Percentiles rank a stretch among this genome's conserved stretches.
phyloP scores from a whole-genome alignment of 35 echinoderm and acorn worm genomes.

The Apostichopus californicus region DNA sequence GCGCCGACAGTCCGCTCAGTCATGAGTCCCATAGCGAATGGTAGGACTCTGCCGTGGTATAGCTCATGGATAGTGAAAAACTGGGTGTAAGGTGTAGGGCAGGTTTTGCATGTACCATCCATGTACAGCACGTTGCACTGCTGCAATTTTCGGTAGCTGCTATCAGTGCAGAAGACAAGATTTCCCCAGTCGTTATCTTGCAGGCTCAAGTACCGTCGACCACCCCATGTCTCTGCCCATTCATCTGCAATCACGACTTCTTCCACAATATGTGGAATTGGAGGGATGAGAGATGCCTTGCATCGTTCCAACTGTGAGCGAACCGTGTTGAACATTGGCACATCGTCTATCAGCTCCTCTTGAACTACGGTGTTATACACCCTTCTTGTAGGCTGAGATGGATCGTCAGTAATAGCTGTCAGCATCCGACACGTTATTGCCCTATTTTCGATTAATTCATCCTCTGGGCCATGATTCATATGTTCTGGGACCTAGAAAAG shows the following conservation, averaged over 20 bases:
- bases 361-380: neutral
- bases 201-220: neutral
- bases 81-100: conserved; percentile 35
- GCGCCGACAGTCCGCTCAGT: neutral
- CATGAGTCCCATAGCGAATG: conserved; percentile 36
- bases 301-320: conserved; percentile 16
- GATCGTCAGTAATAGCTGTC: neutral
- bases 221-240: conserved; percentile 40
- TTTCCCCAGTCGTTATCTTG: conserved; percentile 47
- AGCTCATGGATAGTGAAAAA: conserved; percentile 22
- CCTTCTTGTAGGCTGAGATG: neutral
- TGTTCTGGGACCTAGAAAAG: no score
- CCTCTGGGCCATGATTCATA: no score
- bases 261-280: conserved; percentile 12
- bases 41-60: conserved; percentile 4
- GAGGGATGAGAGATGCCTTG: neutral
- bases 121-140: conserved; percentile 27
- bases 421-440: neutral
- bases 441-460: no score
- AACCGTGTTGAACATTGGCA: conserved; percentile 32
- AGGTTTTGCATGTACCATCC: conserved; percentile 44
- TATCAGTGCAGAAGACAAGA: conserved; percentile 16
- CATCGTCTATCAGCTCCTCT: neutral
- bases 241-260: conserved; percentile 16
- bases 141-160: neutral